Conservation (phyloP, 2,888 invertebrate species). For the Sympetrum striolatum region DNA sequence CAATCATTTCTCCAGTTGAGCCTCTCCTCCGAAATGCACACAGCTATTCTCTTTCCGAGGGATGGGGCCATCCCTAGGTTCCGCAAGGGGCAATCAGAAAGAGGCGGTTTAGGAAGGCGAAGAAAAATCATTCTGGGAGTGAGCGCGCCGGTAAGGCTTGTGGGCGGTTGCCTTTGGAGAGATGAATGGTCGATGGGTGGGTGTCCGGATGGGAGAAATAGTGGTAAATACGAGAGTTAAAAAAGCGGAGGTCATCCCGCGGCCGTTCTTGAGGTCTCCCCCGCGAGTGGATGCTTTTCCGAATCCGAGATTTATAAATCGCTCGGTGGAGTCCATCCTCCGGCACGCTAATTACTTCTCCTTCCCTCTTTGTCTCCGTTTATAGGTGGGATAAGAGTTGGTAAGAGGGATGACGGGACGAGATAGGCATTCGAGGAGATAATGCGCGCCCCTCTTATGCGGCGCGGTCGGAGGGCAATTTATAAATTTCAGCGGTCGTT, state of each 20-base stretch:
- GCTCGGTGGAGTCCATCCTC: slow-evolving; percentile 11
- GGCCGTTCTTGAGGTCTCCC: neutral
- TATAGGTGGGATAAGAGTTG: neutral
- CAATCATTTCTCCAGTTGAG: neutral
- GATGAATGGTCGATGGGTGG: slow-evolving; percentile 7
- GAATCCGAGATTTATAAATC: slow-evolving; percentile 7
- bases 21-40: neutral
- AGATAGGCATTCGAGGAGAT: neutral
- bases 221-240: slow-evolving; percentile 31
- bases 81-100: slow-evolving; percentile 34
- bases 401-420: slow-evolving; percentile 15
- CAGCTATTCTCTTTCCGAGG: neutral
- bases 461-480: neutral
- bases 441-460: neutral
- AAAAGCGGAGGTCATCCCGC: slow-evolving; percentile 25
- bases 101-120: slow-evolving; percentile 38
- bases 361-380: neutral
- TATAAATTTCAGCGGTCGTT: slow-evolving; percentile 20
- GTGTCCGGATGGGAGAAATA: neutral
- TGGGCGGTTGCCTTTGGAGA: slow-evolving; percentile 2
- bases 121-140: slow-evolving; percentile 25
- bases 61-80: neutral
- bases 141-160: neutral
- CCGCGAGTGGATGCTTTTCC: neutral
- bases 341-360: slow-evolving; percentile 10